Evolutionary conservation across 1,140 invertebrate species (phyloP), one percentile per base, ranked within the genome.

Genomic region (Hyposmocoma kahamanoa): DNA sequence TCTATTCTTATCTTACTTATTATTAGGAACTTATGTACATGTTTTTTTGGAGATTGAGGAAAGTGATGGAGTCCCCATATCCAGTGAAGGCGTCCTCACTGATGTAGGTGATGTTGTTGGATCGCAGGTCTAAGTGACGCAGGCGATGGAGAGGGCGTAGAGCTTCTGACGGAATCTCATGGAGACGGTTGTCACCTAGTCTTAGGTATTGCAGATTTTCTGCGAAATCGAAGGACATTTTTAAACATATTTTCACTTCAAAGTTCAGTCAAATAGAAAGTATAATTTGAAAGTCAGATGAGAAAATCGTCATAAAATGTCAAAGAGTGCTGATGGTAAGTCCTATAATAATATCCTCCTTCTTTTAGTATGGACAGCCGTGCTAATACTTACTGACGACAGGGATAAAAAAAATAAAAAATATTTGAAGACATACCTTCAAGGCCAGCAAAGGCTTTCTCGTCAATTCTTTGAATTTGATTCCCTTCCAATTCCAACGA

Each of bases 11-110:
- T n/a, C n/a, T 46, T 46, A 32, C 19, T 13, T 42, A 18, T n/a
- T n/a, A 13, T 10, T 15, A 5, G 11, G 28, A 74, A 73, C n/a
- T n/a, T n/a, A n/a, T n/a, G n/a, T 67, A 97, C 95, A 93, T 92
- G 81, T 97, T 97, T 80, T 96, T 96, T 65, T 97, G 95, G 22
- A 97, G 82, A 71, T 96, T 95, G 3, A 97, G 89, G 80, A 96
- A 97, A 2, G 95, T 96, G 36, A 97, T 94, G 1, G 94, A 95
- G 73, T 95, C 93, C n/a, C 95, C 95, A 63, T 93, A 97, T 17
- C 93, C 92, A n/a, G 91, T 90, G 74, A 97, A 97, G 1, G 94
- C 93, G 63, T 97, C 94, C 54, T 96, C 95, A 5, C 90, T 87
- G 22, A 97, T 90, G 26, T 89, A 86, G 19, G 91, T 92, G 48